Conservation (phyloP, 1,140 invertebrate species). For the Scaptomyza graminum region DNA sequence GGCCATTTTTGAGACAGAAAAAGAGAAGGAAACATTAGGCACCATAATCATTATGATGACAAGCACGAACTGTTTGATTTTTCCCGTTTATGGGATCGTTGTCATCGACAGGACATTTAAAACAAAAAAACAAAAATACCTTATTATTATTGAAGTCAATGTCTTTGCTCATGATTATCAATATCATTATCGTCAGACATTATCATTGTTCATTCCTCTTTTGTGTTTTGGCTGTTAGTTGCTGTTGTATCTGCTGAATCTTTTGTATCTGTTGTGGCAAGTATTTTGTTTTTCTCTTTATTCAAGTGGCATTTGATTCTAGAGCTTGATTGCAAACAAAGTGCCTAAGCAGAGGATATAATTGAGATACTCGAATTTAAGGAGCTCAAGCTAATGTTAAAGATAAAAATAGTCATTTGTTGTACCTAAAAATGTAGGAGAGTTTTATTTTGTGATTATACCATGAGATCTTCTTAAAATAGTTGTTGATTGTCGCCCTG, state of each 20-base stretch:
- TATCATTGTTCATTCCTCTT: conserved; percentile 22
- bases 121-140: neutral
- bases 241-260: conserved; percentile 13
- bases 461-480: no score
- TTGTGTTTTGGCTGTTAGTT: conserved; percentile 11
- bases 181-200: conserved; percentile 8
- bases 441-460: neutral
- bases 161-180: conserved; percentile 7
- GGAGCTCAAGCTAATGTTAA: neutral
- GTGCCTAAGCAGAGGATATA: neutral
- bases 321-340: neutral
- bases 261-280: conserved; percentile 45
- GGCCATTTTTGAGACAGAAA: conserved; percentile 25
- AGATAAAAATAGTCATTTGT: neutral
- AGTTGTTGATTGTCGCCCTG: no score
- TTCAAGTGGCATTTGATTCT: conserved; percentile 36
- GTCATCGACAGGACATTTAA: conserved; percentile 64
- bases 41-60: conserved; percentile 81
- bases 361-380: neutral
- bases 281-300: conserved; percentile 45
- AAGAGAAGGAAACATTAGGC: conserved; percentile 50
- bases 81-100: conserved; percentile 65
- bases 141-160: conserved; percentile 1
- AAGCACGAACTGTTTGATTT: conserved; percentile 81
- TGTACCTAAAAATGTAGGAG: neutral